phyloP scores from a whole-genome alignment of 2,113 vertebrate species.

The Tetrao urogallus region DNA sequence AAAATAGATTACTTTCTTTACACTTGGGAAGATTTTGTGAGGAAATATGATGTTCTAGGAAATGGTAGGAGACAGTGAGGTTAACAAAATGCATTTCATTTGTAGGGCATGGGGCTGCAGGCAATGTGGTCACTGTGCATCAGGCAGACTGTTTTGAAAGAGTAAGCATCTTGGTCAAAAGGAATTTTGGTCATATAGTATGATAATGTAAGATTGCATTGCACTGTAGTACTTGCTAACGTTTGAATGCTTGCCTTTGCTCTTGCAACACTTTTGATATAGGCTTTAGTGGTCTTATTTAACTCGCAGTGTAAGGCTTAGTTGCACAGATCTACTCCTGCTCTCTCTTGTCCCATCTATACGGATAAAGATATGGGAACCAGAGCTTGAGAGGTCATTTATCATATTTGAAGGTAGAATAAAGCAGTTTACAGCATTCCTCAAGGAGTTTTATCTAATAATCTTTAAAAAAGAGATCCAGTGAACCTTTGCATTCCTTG shows the following conservation, averaged over 20 bases:
- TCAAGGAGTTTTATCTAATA: background rate
- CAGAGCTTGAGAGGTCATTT: background rate
- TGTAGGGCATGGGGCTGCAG: background rate
- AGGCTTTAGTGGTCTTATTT: background rate
- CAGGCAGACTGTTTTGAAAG: background rate
- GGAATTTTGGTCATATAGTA: background rate
- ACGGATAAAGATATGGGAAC: background rate
- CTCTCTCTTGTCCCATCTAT: background rate
- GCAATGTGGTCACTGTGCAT: background rate
- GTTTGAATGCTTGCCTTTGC: background rate
- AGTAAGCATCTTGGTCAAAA: background rate
- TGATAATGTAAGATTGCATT: background rate
- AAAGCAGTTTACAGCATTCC: background rate
- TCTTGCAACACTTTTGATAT: background rate
- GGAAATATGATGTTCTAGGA: background rate
- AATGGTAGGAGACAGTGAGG: background rate
- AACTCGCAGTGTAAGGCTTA: background rate
- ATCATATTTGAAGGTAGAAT: background rate
- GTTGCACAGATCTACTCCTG: background rate
- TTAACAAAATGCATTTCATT: background rate
- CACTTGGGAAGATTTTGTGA: slow-evolving; percentile 4
- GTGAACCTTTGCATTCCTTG: accelerated
- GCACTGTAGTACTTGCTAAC: background rate
- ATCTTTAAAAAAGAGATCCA: background rate
- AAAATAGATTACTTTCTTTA: background rate